Conservation (phyloP, 2,888 invertebrate species). For the Globia sparganii region DNA sequence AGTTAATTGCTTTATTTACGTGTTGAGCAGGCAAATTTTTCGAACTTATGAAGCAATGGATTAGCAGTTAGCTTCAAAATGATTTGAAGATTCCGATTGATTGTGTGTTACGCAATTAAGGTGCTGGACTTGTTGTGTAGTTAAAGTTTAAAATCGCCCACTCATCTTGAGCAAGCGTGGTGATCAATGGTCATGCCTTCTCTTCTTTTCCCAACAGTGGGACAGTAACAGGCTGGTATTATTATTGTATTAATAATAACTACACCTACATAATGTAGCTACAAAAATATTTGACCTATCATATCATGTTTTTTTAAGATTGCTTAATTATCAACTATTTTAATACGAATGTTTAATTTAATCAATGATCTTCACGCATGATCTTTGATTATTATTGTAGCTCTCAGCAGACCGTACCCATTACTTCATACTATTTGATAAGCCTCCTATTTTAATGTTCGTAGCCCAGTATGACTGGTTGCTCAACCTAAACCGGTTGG, state of each 20-base stretch:
- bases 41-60: no score
- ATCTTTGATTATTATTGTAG: not conserved
- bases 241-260: not conserved
- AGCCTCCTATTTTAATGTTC: not conserved
- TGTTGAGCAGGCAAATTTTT: no score
- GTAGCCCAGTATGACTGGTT: constrained; percentile 12
- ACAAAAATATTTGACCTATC: not conserved
- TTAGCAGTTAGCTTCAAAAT: no score
- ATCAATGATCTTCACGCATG: not conserved
- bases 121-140: not conserved
- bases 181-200: not conserved
- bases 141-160: not conserved
- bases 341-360: not conserved
- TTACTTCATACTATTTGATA: not conserved
- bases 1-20: no score
- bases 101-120: no score
- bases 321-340: not conserved
- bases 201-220: not conserved
- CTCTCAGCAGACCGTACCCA: no score
- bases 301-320: not conserved
- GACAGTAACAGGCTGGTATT: not conserved
- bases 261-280: not conserved
- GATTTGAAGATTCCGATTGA: no score
- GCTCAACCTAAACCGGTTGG: constrained; percentile 24
- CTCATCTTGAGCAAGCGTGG: not conserved